These are phyloP conservation scores for Matsumurasca onukii DNA, from an alignment of 1,140 invertebrate species.

Conservation along the genomic window DNA sequence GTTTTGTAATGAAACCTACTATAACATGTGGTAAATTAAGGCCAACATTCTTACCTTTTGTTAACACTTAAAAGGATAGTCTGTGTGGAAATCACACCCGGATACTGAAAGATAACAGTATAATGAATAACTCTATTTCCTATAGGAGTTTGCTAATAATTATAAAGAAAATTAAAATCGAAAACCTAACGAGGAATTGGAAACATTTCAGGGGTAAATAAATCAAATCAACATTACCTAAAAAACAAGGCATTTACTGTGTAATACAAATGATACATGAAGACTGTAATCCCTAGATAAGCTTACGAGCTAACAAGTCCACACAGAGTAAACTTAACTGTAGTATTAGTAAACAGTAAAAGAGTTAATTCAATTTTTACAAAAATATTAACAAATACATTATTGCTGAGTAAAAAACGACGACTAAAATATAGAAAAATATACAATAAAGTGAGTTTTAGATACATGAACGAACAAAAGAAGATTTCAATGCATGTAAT, in stretches of 20 bases:
- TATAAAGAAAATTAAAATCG: too few relatives aligned
- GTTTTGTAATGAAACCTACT: too few relatives aligned
- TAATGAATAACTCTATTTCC: too few relatives aligned
- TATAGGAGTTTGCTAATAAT: too few relatives aligned
- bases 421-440: background rate
- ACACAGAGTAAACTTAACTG: background rate
- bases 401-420: background rate
- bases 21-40: too few relatives aligned
- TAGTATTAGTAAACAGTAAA: background rate
- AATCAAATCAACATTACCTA: background rate
- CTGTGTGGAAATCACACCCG: too few relatives aligned
- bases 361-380: background rate
- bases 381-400: conserved; percentile 10
- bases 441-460: background rate
- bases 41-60: too few relatives aligned
- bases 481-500: background rate
- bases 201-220: too few relatives aligned
- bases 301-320: conserved; percentile 14
- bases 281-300: conserved; percentile 23
- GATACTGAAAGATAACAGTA: too few relatives aligned
- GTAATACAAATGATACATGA: conserved; percentile 18
- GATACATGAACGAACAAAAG: background rate
- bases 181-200: too few relatives aligned
- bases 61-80: too few relatives aligned
- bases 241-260: conserved; percentile 26